Evolutionary conservation across 2,888 invertebrate genomes (phyloP).

Genomic region (Philereme transversata): DNA sequence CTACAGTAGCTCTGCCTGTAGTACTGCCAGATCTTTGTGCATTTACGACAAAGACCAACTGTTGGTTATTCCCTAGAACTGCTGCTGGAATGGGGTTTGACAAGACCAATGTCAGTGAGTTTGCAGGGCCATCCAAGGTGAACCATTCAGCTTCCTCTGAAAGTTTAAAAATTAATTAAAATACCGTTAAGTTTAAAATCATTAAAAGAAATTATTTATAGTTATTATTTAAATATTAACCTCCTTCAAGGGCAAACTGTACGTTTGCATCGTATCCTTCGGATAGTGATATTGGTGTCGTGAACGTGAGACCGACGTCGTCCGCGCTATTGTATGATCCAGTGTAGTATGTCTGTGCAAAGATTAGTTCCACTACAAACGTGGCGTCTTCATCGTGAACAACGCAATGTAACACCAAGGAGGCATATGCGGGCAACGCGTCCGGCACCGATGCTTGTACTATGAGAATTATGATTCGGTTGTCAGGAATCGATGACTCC

Average conservation of each 20-base stretch:
- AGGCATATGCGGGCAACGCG: slow-evolving; percentile 24
- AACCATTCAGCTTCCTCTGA: slow-evolving; percentile 32
- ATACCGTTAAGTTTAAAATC: not conserved
- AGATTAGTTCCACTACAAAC: slow-evolving; percentile 41
- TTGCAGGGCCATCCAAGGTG: slow-evolving; percentile 23
- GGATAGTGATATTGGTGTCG: slow-evolving; percentile 35
- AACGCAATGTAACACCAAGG: slow-evolving; percentile 23
- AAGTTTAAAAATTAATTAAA: not conserved
- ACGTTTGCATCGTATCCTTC: slow-evolving; percentile 44
- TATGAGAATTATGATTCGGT: slow-evolving; percentile 41
- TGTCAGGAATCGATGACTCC: slow-evolving; percentile 39
- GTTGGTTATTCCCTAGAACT: slow-evolving; percentile 39
- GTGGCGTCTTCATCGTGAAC: slow-evolving; percentile 6
- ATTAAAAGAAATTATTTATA: not conserved
- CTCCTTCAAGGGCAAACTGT: slow-evolving; percentile 46
- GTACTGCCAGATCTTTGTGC: slow-evolving; percentile 35
- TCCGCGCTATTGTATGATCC: slow-evolving; percentile 40
- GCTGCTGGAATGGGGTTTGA: slow-evolving; percentile 39
- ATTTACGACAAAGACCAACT: slow-evolving; percentile 38
- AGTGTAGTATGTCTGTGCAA: slow-evolving; percentile 42
- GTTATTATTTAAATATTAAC: slow-evolving; percentile 31
- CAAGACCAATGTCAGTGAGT: slow-evolving; percentile 31
- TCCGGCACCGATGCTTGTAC: slow-evolving; percentile 42
- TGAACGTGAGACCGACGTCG: slow-evolving; percentile 34
- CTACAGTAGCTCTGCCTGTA: slow-evolving; percentile 38